These are phyloP conservation scores for Chionomys nivalis DNA, from an alignment of 2,113 vertebrate species.

Conservation along the genomic window DNA sequence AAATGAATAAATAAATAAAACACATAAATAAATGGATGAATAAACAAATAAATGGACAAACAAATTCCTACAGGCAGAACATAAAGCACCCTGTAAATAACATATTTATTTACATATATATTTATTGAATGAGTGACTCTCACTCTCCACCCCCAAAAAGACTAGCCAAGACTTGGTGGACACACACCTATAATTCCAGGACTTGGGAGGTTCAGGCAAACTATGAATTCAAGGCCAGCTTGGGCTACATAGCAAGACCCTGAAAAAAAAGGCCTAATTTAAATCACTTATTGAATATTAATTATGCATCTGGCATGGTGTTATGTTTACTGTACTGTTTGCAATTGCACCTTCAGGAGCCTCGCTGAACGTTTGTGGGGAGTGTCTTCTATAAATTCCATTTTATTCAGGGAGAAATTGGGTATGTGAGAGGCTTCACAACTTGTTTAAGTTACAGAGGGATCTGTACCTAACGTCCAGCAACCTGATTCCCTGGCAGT, in stretches of 20 bases:
- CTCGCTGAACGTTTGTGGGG: background rate
- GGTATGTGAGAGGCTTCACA: background rate
- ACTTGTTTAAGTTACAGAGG: background rate
- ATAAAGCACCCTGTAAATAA: background rate
- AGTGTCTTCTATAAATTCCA: background rate
- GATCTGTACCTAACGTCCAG: background rate
- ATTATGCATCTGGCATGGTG: background rate
- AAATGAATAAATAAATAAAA: background rate
- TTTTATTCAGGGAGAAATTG: conserved; percentile 11
- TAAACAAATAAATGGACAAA: background rate
- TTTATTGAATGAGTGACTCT: background rate
- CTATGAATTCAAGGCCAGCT: background rate
- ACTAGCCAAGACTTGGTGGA: background rate
- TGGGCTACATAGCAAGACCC: background rate
- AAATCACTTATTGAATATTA: background rate
- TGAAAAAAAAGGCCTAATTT: background rate
- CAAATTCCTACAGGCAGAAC: background rate
- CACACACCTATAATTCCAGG: background rate
- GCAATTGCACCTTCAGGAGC: background rate
- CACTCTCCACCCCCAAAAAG: background rate
- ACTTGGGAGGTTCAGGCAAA: background rate
- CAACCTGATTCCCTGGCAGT: background rate
- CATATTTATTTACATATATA: background rate
- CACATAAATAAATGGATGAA: background rate
- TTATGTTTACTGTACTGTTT: background rate